Conservation (phyloP, 2,113 vertebrate genomes). For the Epinephelus moara region DNA sequence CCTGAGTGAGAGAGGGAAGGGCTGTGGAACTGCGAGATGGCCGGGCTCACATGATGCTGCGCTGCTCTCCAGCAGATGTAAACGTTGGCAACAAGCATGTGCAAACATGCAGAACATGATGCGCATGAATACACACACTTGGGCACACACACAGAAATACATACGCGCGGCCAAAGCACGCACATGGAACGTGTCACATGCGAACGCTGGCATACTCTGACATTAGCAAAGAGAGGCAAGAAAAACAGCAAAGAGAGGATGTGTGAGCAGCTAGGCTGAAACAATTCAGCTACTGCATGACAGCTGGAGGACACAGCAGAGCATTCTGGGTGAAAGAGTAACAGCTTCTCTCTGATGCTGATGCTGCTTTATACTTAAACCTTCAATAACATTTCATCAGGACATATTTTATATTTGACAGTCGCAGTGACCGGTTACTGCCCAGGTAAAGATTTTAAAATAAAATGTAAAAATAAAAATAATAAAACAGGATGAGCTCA, state of each 20-base stretch:
- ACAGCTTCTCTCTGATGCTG: background rate
- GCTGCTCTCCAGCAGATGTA: conserved; percentile 26
- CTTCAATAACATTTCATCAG: background rate
- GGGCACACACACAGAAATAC: background rate
- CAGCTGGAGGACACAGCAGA: conserved; percentile 16
- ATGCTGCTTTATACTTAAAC: background rate
- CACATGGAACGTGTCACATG: conserved; percentile 18
- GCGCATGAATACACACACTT: conserved; percentile 20
- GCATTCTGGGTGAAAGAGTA: conserved; percentile 18
- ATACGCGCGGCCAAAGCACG: background rate
- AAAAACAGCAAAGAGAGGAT: background rate
- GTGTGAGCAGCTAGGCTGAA: conserved; percentile 2
- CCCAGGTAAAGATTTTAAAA: too few species aligned
- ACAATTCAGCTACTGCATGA: conserved; percentile 2
- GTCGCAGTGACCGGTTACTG: too few species aligned
- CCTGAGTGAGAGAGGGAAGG: conserved; percentile 23
- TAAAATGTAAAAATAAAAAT: too few species aligned
- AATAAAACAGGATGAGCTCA: too few species aligned
- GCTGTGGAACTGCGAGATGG: conserved; percentile 4
- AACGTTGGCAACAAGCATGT: conserved; percentile 29
- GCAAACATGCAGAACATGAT: conserved; percentile 9
- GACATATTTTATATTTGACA: background rate
- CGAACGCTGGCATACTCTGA: conserved; percentile 14
- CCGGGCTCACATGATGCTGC: conserved; percentile 6
- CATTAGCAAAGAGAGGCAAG: conserved; percentile 12